phyloP scores from a whole-genome alignment of 2,888 invertebrate genomes.

The Pyrrhosoma nymphula region DNA sequence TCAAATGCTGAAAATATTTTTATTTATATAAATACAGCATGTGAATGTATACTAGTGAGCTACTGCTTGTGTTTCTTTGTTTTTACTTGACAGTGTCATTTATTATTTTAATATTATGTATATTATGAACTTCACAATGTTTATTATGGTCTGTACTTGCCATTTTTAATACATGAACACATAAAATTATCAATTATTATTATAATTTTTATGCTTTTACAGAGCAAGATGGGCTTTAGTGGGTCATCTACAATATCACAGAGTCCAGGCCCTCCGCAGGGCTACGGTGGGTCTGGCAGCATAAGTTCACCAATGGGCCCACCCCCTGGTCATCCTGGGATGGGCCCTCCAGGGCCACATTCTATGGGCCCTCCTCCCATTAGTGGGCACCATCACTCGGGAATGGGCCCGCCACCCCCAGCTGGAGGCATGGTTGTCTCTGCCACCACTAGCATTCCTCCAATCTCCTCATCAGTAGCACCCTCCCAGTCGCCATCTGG shows the following conservation, averaged over 20 bases:
- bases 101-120: too few relatives aligned
- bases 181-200: too few relatives aligned
- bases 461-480: slow-evolving; percentile 49
- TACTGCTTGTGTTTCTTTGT: too few relatives aligned
- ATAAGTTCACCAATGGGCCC: slow-evolving; percentile 69
- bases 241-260: slow-evolving; percentile 72
- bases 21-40: too few relatives aligned
- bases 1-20: too few relatives aligned
- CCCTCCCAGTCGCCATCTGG: slow-evolving; percentile 53
- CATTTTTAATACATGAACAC: too few relatives aligned
- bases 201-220: slow-evolving; percentile 75
- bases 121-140: too few relatives aligned
- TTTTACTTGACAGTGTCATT: too few relatives aligned
- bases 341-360: slow-evolving; percentile 70
- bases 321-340: slow-evolving; percentile 70
- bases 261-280: slow-evolving; percentile 80
- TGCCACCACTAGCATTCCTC: slow-evolving; percentile 76
- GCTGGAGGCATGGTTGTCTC: slow-evolving; percentile 76
- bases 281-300: slow-evolving; percentile 78
- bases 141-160: too few relatives aligned
- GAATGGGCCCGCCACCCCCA: slow-evolving; percentile 80
- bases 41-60: too few relatives aligned
- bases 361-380: slow-evolving; percentile 56
- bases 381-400: slow-evolving; percentile 71
- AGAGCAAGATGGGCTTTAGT: slow-evolving; percentile 85